Base-by-base conservation (phyloP, 2,797 vertebrate genomes). In the Sitta carolinensis region DNA sequence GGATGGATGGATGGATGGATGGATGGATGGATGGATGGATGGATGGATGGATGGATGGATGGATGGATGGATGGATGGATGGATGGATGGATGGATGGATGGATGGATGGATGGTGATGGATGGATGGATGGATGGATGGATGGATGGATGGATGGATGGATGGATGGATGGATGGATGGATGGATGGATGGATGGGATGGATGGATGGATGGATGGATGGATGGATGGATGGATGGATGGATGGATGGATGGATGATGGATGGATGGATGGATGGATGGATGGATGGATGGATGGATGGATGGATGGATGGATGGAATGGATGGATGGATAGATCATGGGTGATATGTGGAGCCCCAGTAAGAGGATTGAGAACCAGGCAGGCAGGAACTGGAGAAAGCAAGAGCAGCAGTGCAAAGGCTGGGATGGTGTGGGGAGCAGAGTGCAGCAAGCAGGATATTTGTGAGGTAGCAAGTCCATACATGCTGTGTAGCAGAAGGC, bases 41-140 rank as follows among this genome's bases (percentile, higher is more conserved):
- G 25, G 29, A 8, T 10, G 69, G 51, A 68, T 0, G n/a, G n/a
- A 38, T 9, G 47, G 25, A 43, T 0, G 34, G 26, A 42, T 6
- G 38, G 45, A 76, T 2, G 36, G 57, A 54, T 3, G 58, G 36
- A 11, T 27, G 29, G 57, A 52, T 8, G 47, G 30, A 34, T 0
- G 27, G 17, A 30, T 7, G n/a, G 40, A 77, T 4, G 38, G 51
- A 43, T 3, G 50, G 50, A 54, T 6, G 67, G 27, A 58, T 25
- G n/a, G 43, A 40, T 7, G 45, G 29, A 42, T 0, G n/a, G 16
- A 40, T 36, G 55, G 38, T n/a, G n/a, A n/a, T 6, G n/a, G 47
- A 73, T 6, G 30, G 40, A 81, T 3, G 27, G 42, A 38, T 3
- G 36, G 57, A 36, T 36, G 34, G 26, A 27, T 7, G 69, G 16